Conservation (phyloP, 2,797 vertebrate genomes). For the Melanotaenia pygmaea region DNA sequence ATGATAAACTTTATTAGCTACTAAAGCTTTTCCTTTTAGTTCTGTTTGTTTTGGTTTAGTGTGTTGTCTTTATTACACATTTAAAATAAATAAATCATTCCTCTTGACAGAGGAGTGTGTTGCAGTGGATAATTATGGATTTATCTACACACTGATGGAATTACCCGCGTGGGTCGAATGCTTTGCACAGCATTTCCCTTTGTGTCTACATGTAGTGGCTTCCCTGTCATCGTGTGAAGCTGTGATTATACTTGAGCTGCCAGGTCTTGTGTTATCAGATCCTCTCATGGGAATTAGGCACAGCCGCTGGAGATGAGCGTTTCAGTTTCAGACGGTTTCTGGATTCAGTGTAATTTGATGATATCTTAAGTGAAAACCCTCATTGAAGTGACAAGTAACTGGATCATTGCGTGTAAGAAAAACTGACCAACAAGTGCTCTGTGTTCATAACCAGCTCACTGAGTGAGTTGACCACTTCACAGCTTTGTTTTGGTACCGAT, state of each 20-base stretch:
- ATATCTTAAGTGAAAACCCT: slow-evolving; percentile 18
- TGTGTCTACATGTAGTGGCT: neutral
- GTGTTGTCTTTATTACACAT: too few relatives aligned
- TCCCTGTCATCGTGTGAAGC: neutral
- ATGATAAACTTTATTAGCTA: too few relatives aligned
- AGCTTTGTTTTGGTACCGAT: neutral
- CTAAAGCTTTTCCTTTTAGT: too few relatives aligned
- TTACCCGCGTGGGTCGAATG: neutral
- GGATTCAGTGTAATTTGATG: slow-evolving; percentile 1
- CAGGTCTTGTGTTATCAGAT: slow-evolving; percentile 7
- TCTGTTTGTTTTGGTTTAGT: too few relatives aligned
- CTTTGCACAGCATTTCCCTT: slow-evolving; percentile 9
- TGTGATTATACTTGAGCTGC: neutral
- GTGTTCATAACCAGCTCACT: neutral
- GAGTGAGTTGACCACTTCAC: neutral
- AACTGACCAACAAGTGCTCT: slow-evolving; percentile 1
- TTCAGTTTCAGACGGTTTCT: slow-evolving; percentile 11
- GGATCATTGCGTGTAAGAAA: slow-evolving; percentile 15
- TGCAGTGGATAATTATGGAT: too few relatives aligned
- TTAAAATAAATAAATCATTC: too few relatives aligned
- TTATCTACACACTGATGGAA: too few relatives aligned
- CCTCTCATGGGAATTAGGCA: slow-evolving; percentile 5
- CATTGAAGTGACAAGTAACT: slow-evolving; percentile 19
- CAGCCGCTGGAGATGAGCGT: slow-evolving; percentile 4
- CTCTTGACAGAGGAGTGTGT: too few relatives aligned